These are phyloP conservation scores for Serinus canaria DNA, from an alignment of 2,113 vertebrate species.

Conservation along the genomic window DNA sequence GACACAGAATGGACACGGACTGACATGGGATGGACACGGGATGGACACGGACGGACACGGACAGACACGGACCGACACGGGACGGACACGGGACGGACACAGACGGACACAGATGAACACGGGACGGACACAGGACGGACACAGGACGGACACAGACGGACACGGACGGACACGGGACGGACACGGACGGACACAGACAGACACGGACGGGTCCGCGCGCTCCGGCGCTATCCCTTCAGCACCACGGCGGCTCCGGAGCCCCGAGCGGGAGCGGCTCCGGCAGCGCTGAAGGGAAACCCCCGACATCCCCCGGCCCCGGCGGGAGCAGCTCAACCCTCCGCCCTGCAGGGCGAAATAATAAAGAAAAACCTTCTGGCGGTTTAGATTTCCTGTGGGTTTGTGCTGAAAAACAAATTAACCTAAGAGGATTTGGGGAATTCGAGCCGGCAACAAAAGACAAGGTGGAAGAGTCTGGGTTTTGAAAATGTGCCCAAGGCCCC, in stretches of 20 bases:
- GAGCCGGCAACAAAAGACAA: slow-evolving; percentile 8
- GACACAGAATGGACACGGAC: not conserved
- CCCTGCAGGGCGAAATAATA: fast-evolving
- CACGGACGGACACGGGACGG: not conserved
- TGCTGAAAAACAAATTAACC: slow-evolving; percentile 19
- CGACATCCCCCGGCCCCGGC: not conserved
- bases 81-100: not conserved
- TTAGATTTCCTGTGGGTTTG: not conserved
- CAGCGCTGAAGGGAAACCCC: not conserved
- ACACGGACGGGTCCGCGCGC: not conserved
- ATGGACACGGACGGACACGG: too few relatives aligned
- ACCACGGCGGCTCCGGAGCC: slow-evolving; percentile 25
- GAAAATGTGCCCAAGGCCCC: not conserved
- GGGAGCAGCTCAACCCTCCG: not conserved
- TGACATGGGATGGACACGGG: too few relatives aligned
- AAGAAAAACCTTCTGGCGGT: not conserved
- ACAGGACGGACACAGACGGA: too few relatives aligned
- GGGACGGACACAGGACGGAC: not conserved
- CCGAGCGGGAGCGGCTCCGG: not conserved
- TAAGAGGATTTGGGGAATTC: slow-evolving; percentile 26
- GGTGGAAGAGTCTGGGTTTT: not conserved
- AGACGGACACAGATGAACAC: not conserved
- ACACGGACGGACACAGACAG: too few relatives aligned
- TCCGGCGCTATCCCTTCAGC: slow-evolving; percentile 68
- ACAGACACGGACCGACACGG: not conserved